Evolutionary conservation across 2,888 invertebrate species (phyloP), one percentile per base, ranked within the genome.

Genomic region (Plagiodera versicolora): DNA sequence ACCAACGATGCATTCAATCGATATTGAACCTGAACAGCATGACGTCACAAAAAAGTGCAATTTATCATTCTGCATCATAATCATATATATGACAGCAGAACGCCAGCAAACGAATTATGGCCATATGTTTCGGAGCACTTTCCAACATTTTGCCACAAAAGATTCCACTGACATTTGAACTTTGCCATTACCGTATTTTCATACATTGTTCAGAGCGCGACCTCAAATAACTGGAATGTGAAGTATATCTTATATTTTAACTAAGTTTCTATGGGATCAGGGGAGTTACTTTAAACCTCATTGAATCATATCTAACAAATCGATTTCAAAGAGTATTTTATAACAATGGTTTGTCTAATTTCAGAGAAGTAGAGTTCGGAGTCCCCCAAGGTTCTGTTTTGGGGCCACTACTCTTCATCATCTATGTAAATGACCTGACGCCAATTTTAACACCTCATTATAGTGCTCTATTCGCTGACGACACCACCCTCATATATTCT

Each of bases 121-220:
- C 58, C 35, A 59, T 59, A 59, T 57, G 56, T 61, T 57, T 57
- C 44, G 53, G 49, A 32, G 48, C 61, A 52, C 53, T 61, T 30
- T 53, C 54, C 49, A 54, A 28, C 17, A n/a, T n/a, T n/a, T 60
- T 45, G 49, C 49, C 52, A 32, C 53, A 57, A 61, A 53, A 57
- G 48, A 61, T 57, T 53, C 61, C 57, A 35, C 49, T 35, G 56
- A 48, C 56, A 53, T 60, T 39, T 56, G 18, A 52, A 56, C 44
- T 52, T 35, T 55, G 47, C 56, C 52, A 52, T 48, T 52, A 46
- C 52, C n/a, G n/a, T n/a, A n/a, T n/a, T n/a, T n/a, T n/a, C n/a
- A n/a, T n/a, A n/a, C n/a, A n/a, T n/a, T n/a, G n/a, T n/a, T n/a
- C n/a, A n/a, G n/a, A n/a, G n/a, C n/a, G n/a, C n/a, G n/a, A n/a